Evolutionary conservation across 2,113 vertebrate species (phyloP), one percentile per base, ranked within the genome.

Genomic region (Megaptera novaeangliae): DNA sequence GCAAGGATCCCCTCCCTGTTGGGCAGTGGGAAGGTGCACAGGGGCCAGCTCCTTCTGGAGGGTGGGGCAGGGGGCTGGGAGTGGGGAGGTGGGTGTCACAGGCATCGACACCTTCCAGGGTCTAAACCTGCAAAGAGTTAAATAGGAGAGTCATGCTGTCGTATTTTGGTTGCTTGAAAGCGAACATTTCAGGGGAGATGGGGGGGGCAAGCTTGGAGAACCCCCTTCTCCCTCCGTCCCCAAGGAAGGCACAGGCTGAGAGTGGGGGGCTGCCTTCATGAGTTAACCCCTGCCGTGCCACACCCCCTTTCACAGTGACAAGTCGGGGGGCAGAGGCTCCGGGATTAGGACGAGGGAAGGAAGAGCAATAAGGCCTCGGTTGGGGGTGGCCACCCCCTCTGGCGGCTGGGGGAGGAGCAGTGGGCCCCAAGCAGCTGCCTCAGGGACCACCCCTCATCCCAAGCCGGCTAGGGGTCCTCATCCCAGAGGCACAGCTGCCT

Each of bases 401-500:
- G 17, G 64, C 5, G 64, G 80, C 85, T 31, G 25, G 91, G 52
- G 44, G 49, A 84, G 39, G 93, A 68, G 86, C 63, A 1, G 74
- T 0, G 29, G 34, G 74, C 2, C 85, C 72, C 6, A 0, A 49
- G 75, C 41, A 27, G 78, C 34, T 7, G 81, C 44, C 3, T 0
- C 81, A 0, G 63, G 2, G 31, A 75, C 44, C 83, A 39, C 10
- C 68, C 0, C 2, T 31, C 61, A 7, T 0, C 25, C 12, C 6
- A 1, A 52, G 78, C 64, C 3, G 7, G 84, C 98, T 99, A 99
- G 41, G 99, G 98, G 71, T 99, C 99, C 96, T 99, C 99, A 0
- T 99, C 99, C 99, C 99, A 99, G 55, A 99, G 99, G 75, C 99
- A 99, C 3, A 99, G 99, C 97, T 99, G 99, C 97, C 99, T 99